Evolutionary conservation across 2,888 invertebrate species (phyloP), one percentile per base, ranked within the genome.

Genomic region (Pomacea canaliculata): DNA sequence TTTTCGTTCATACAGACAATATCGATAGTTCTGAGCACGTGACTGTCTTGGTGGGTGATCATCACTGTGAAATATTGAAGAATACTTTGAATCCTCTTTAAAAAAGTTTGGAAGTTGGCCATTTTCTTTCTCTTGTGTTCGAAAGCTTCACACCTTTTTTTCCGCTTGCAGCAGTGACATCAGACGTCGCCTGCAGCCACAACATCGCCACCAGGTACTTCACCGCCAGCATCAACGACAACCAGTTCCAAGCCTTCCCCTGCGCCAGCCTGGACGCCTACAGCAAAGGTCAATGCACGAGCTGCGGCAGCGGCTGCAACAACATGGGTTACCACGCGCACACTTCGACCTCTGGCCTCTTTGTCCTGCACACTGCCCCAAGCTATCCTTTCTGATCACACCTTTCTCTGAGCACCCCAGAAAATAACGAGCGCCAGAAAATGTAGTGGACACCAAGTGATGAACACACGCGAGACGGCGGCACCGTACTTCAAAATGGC

Each of bases 171-270:
- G 68, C n/a, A 5, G 8, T 74, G 48, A 62, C 69, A 0, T 60
- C 60, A 19, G 60, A 60, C 49, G 48, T 74, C 7, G 59, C 59
- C 62, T 74, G 74, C 74, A 74, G 74, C 46, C 74, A 74, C 62
- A 62, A 62, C 74, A 46, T 18, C 9, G 74, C 67, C 49, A 49
- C 74, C 3, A 27, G 66, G n/a, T 72, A 71, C 18, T 73, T 67
- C 60, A 68, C 60, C 12, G 74, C 74, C 49, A 74, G 74, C 69
- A 74, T 74, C 69, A 74, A 74, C 69, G 69, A 69, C 74, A 74
- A 74, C 63, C 19, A n/a, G 12, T 74, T 74, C 27, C 59, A 13
- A 4, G 46, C 69, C 48, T 74, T 68, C 69, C 74, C 74, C 23
- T 74, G 74, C 62, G 16, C n/a, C 23, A 74, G 27, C 23, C 37